Percentiles rank a stretch among this genome's conserved stretches.
Evolutionary conservation across 2,113 vertebrate genomes (phyloP).

Genomic region (Pterophyllum scalare): DNA sequence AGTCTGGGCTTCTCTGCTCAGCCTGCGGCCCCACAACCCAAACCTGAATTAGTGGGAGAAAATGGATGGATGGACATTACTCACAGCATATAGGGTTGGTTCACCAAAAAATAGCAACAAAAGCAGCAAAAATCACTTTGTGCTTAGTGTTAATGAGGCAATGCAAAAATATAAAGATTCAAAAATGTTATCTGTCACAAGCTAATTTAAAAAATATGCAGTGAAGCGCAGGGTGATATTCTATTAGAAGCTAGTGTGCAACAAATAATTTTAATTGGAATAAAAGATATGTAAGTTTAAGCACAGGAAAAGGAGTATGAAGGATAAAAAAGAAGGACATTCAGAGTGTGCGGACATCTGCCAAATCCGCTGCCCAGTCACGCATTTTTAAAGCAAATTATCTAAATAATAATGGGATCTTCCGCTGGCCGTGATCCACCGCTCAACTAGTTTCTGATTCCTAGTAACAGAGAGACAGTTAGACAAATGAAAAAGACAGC

Average conservation of each 20-base stretch:
- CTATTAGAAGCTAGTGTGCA: neutral
- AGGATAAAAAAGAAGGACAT: neutral
- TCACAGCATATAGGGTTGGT: neutral
- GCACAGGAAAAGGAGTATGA: neutral
- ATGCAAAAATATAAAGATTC: neutral
- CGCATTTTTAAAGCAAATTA: too few species aligned
- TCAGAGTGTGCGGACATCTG: neutral
- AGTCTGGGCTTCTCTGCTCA: too few species aligned
- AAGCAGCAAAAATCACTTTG: neutral
- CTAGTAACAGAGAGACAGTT: too few species aligned
- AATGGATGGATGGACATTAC: neutral
- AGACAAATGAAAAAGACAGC: too few species aligned
- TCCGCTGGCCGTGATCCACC: too few species aligned
- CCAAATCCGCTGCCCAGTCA: too few species aligned
- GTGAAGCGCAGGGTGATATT: neutral
- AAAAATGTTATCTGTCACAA: conserved; percentile 1
- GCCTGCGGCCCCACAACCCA: too few species aligned
- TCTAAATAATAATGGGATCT: too few species aligned
- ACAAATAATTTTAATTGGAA: neutral
- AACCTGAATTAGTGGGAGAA: too few species aligned
- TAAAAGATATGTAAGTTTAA: neutral
- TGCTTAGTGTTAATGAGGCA: neutral
- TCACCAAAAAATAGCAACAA: neutral
- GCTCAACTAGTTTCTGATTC: too few species aligned
- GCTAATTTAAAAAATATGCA: conserved; percentile 10